Evolutionary conservation across 2,888 invertebrate genomes (phyloP).

Genomic region (Amphimallon solstitiale): DNA sequence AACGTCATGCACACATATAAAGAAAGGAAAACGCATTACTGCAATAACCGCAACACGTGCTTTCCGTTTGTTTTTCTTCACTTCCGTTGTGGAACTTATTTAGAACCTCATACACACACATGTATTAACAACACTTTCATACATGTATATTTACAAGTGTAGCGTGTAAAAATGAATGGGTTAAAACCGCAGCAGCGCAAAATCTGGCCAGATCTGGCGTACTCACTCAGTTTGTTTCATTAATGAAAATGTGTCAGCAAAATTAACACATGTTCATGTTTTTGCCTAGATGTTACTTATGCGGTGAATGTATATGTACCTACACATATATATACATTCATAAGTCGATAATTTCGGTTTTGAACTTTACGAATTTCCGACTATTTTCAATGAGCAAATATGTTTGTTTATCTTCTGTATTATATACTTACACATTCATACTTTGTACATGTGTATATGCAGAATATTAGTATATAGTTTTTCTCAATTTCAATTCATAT

Average conservation of each 20-base stretch:
- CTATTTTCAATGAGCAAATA: too few relatives aligned
- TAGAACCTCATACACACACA: constrained; percentile 3
- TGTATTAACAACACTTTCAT: too few relatives aligned
- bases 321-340: too few relatives aligned
- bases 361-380: too few relatives aligned
- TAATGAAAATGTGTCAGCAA: constrained; percentile 40
- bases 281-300: too few relatives aligned
- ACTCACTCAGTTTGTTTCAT: constrained; percentile 25
- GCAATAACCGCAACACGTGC: constrained; percentile 55
- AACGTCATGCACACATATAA: not conserved
- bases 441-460: too few relatives aligned
- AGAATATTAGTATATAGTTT: too few relatives aligned
- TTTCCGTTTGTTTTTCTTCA: constrained; percentile 55
- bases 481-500: too few relatives aligned
- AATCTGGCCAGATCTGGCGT: constrained; percentile 34
- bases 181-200: constrained; percentile 33
- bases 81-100: constrained; percentile 49
- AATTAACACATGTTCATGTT: constrained; percentile 34
- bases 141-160: not conserved
- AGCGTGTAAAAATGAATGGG: constrained; percentile 35
- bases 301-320: too few relatives aligned
- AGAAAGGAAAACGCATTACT: constrained; percentile 35
- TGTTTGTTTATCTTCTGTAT: too few relatives aligned
- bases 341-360: too few relatives aligned
- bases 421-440: too few relatives aligned